A percentile compares a stretch with the other conserved stretches of the same genome.
These are phyloP conservation scores for Tonatia bakeri DNA, from an alignment of 2,113 vertebrate species.

Conservation along the genomic window DNA sequence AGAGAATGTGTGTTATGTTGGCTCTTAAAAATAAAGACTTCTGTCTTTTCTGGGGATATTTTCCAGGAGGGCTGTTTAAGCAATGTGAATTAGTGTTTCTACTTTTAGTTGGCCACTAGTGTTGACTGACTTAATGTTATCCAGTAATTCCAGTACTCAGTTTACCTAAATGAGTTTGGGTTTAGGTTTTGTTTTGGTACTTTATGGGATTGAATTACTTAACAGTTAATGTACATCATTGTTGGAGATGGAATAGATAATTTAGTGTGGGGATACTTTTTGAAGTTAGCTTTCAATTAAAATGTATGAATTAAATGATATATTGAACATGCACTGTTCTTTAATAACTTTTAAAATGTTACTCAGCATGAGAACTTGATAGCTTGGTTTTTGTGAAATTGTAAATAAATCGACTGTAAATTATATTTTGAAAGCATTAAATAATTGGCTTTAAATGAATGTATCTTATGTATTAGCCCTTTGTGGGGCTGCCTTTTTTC, in stretches of 20 bases:
- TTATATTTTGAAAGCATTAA: constrained; percentile 20
- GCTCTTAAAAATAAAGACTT: not conserved
- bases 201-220: not conserved
- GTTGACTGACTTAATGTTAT: not conserved
- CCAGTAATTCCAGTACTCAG: not conserved
- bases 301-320: not conserved
- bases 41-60: not conserved
- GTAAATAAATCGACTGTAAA: constrained; percentile 6
- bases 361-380: not conserved
- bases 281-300: not conserved
- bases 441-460: constrained; percentile 11
- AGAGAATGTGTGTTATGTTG: not conserved
- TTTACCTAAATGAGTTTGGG: not conserved
- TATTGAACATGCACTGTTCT: not conserved
- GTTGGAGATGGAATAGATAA: constrained; percentile 7
- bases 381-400: not conserved
- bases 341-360: not conserved
- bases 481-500: not conserved
- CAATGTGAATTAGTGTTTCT: not conserved
- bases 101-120: not conserved
- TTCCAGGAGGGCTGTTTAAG: not conserved
- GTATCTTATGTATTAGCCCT: not conserved
- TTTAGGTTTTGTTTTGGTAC: constrained; percentile 23
- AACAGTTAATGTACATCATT: not conserved
- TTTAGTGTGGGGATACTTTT: constrained; percentile 4